Percentiles rank a stretch among this genome's conserved stretches.
Evolutionary conservation across 1,140 invertebrate genomes (phyloP).

Genomic region (Aplysia californica): DNA sequence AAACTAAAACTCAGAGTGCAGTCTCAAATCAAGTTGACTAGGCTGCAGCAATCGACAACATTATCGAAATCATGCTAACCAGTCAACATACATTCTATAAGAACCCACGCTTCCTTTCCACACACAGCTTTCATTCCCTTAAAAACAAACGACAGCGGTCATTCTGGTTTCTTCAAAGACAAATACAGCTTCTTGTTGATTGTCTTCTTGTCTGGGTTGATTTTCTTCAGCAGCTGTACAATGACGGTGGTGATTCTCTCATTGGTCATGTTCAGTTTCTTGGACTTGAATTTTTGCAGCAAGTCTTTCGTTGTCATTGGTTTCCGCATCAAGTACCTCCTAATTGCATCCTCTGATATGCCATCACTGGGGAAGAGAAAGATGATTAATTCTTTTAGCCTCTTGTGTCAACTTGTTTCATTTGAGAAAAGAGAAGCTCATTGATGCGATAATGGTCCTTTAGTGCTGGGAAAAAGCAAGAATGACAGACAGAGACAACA

Average conservation of each 20-base stretch:
- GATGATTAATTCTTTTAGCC: too few species aligned
- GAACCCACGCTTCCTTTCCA: too few species aligned
- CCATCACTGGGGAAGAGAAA: slow-evolving; percentile 77
- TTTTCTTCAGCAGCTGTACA: slow-evolving; percentile 93
- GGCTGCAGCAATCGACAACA: too few species aligned
- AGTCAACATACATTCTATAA: too few species aligned
- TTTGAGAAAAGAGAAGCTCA: too few species aligned
- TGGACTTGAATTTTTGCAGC: slow-evolving; percentile 94
- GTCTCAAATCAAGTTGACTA: too few species aligned
- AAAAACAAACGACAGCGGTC: slow-evolving; percentile 13
- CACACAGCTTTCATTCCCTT: not conserved
- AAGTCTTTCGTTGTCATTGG: slow-evolving; percentile 97
- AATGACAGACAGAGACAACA: too few species aligned
- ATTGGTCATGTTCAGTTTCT: slow-evolving; percentile 89
- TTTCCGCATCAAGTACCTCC: slow-evolving; percentile 92
- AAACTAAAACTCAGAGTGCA: too few species aligned
- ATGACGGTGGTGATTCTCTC: slow-evolving; percentile 92
- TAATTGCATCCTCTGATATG: slow-evolving; percentile 93
- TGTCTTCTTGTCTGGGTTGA: slow-evolving; percentile 92
- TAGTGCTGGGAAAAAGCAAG: too few species aligned
- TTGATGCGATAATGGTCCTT: too few species aligned
- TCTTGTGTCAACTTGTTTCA: too few species aligned
- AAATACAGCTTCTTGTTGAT: slow-evolving; percentile 96
- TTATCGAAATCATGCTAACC: too few species aligned
- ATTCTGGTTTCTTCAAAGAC: slow-evolving; percentile 73